Conservation (phyloP, 2,797 vertebrate species). For the Danionella dracula region DNA sequence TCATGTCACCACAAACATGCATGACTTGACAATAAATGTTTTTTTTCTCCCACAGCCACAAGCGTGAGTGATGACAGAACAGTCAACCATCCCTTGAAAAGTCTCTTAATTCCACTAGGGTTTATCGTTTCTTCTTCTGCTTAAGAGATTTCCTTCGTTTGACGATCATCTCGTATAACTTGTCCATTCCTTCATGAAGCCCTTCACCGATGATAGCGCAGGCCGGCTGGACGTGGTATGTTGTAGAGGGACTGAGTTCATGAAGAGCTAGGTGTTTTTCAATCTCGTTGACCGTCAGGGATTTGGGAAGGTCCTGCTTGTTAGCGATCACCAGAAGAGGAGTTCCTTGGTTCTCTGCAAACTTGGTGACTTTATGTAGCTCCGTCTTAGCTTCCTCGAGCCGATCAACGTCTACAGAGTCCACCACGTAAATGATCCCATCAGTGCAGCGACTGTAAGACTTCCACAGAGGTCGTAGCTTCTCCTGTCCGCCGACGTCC, state of each 20-base stretch:
- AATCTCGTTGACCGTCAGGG: constrained; percentile 77
- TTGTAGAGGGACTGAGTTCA: constrained; percentile 77
- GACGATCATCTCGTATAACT: constrained; percentile 86
- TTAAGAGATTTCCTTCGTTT: constrained; percentile 81
- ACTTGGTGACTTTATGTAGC: constrained; percentile 83
- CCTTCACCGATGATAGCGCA: constrained; percentile 87
- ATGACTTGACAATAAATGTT: too few relatives aligned
- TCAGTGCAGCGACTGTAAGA: constrained; percentile 85
- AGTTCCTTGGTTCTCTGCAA: constrained; percentile 82
- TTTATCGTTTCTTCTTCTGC: constrained; percentile 82
- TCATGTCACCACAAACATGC: too few relatives aligned
- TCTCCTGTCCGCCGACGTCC: constrained; percentile 85
- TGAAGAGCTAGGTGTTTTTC: constrained; percentile 81
- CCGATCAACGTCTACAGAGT: constrained; percentile 81
- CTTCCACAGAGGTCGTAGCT: constrained; percentile 83
- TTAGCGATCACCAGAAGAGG: constrained; percentile 84
- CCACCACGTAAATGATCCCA: constrained; percentile 86
- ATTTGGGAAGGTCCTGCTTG: constrained; percentile 83
- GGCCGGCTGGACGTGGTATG: constrained; percentile 82
- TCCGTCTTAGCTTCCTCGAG: constrained; percentile 82
- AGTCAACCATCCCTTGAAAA: background rate
- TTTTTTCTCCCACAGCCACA: background rate
- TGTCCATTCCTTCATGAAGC: constrained; percentile 85
- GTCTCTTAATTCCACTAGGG: background rate
- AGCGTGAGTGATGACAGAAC: background rate